Conservation (phyloP, 2,888 invertebrate species). For the Abrostola triplasia region DNA sequence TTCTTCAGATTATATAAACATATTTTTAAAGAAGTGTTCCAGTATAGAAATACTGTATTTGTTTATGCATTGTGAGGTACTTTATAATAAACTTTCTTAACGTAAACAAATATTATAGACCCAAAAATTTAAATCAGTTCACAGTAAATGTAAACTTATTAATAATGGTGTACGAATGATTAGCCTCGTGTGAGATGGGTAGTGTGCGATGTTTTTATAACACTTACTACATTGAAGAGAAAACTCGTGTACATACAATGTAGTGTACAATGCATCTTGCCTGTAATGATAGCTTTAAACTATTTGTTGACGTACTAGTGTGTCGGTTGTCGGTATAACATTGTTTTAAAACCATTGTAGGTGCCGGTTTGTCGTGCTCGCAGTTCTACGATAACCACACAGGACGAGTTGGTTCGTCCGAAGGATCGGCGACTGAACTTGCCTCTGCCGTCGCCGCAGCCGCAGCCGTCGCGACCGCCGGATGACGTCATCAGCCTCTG, state of each 20-base stretch:
- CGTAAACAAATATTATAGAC: neutral
- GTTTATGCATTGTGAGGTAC: conserved; percentile 5
- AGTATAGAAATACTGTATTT: conserved; percentile 17
- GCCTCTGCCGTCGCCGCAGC: conserved; percentile 77
- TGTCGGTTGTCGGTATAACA: neutral
- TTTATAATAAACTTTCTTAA: conserved; percentile 1
- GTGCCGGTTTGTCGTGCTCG: conserved; percentile 83
- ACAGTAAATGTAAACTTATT: neutral
- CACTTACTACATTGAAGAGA: conserved; percentile 16
- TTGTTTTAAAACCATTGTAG: conserved; percentile 58
- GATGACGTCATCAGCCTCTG: conserved; percentile 92
- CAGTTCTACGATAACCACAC: conserved; percentile 83
- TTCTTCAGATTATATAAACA: conserved; percentile 7
- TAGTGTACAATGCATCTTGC: neutral
- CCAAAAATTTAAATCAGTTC: conserved; percentile 8
- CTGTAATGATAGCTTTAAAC: neutral
- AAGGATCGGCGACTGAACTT: conserved; percentile 82
- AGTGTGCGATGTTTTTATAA: conserved; percentile 29
- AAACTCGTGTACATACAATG: conserved; percentile 35
- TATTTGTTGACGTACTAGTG: neutral
- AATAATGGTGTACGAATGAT: conserved; percentile 11
- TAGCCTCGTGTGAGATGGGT: conserved; percentile 13
- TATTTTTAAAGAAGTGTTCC: conserved; percentile 4
- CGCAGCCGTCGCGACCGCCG: conserved; percentile 65
- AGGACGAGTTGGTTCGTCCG: conserved; percentile 75